Evolutionary conservation across 2,113 vertebrate genomes (phyloP).

Genomic region (Stigmatopora argus): DNA sequence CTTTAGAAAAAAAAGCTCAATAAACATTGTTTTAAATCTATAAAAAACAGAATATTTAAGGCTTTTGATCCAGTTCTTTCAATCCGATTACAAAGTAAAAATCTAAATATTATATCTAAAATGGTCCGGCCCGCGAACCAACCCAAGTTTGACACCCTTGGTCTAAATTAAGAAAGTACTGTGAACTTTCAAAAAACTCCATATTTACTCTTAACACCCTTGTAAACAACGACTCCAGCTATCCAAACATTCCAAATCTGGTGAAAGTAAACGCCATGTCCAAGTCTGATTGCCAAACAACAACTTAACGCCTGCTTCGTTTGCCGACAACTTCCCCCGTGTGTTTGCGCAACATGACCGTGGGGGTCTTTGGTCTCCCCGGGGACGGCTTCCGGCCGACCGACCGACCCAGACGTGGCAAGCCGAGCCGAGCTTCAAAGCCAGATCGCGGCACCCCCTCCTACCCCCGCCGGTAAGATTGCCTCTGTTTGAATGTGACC

Average conservation of each 20-base stretch:
- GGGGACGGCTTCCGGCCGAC: slow-evolving; percentile 38
- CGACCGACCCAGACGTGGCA: slow-evolving; percentile 63
- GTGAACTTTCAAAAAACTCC: neutral
- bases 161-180: neutral
- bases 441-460: slow-evolving; percentile 22
- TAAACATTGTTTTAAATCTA: too few species aligned
- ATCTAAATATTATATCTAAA: too few species aligned
- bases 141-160: too few species aligned
- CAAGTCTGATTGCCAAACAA: neutral
- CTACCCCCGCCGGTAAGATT: slow-evolving; percentile 56
- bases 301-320: neutral
- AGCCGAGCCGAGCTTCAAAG: slow-evolving; percentile 64
- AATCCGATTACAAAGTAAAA: too few species aligned
- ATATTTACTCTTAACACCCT: neutral
- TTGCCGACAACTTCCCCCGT: neutral
- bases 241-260: neutral
- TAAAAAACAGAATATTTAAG: too few species aligned
- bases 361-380: slow-evolving; percentile 1
- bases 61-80: too few species aligned
- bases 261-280: neutral
- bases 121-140: too few species aligned
- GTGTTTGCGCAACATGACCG: neutral
- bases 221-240: neutral
- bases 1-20: too few species aligned
- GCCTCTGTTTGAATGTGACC: slow-evolving; percentile 58